Conservation (phyloP, 2,113 vertebrate species). For the Salvelinus sp. region DNA sequence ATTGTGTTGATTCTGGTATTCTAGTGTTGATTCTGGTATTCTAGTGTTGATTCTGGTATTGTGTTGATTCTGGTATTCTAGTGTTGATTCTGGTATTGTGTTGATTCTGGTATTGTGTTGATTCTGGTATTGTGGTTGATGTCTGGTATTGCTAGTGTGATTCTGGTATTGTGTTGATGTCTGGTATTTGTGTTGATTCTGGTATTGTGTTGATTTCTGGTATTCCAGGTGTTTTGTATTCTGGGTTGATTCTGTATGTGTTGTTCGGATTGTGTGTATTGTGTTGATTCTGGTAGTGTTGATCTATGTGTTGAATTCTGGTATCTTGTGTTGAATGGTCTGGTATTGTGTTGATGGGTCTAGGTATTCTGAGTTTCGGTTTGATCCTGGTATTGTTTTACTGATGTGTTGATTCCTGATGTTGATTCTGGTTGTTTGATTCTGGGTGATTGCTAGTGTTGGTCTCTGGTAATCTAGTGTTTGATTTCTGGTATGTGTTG, state of each 20-base stretch:
- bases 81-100: not conserved
- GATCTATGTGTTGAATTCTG: too few relatives aligned
- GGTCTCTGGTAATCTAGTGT: too few relatives aligned
- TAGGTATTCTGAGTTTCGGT: too few relatives aligned
- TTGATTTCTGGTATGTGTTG: too few relatives aligned
- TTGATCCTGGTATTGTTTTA: too few relatives aligned
- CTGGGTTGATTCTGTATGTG: too few relatives aligned
- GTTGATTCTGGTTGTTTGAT: not conserved
- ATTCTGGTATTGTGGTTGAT: not conserved
- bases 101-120: conserved; percentile 13
- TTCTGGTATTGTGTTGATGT: conserved; percentile 27
- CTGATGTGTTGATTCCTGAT: too few relatives aligned
- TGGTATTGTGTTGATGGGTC: not conserved
- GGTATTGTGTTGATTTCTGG: conserved; percentile 16
- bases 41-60: conserved; percentile 63
- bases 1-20: too few relatives aligned
- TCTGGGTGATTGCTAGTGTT: too few relatives aligned
- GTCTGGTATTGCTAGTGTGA: not conserved
- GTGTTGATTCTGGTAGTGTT: conserved; percentile 8
- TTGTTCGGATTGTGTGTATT: too few relatives aligned
- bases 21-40: conserved; percentile 23
- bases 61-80: not conserved
- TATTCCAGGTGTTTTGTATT: too few relatives aligned
- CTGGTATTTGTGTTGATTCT: conserved; percentile 55
- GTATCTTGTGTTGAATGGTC: too few relatives aligned